phyloP scores from a whole-genome alignment of 2,888 invertebrate genomes.

The Cosmopolites sordidus region DNA sequence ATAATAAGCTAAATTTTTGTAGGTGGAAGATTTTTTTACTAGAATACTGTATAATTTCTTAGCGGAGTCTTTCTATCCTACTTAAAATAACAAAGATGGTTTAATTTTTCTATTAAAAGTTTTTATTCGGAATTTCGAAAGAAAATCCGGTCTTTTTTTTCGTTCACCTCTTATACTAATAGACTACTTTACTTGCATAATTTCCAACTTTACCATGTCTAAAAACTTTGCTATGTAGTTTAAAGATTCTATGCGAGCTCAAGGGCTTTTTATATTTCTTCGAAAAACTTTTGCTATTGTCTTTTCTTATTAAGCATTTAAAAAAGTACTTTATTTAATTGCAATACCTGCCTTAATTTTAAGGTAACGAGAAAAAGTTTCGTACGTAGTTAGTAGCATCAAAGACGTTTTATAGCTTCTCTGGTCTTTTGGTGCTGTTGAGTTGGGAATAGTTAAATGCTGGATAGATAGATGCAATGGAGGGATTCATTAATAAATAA shows the following conservation, averaged over 20 bases:
- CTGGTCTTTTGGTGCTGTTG: too few species aligned
- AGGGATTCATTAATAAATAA: too few species aligned
- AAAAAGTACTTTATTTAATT: slow-evolving; percentile 13
- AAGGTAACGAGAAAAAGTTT: slow-evolving; percentile 10
- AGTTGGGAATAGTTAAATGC: too few species aligned
- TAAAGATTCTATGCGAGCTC: slow-evolving; percentile 8
- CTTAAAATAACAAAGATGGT: too few species aligned
- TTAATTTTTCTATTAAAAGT: too few species aligned
- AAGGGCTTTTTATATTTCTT: slow-evolving; percentile 14
- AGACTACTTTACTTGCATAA: slow-evolving; percentile 11
- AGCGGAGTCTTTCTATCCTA: too few species aligned
- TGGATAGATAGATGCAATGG: too few species aligned
- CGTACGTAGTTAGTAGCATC: neutral
- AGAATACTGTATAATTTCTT: too few species aligned
- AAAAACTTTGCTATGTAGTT: slow-evolving; percentile 12
- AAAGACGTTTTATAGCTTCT: neutral
- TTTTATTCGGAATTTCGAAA: too few species aligned
- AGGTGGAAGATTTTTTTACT: too few species aligned
- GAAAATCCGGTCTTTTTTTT: neutral
- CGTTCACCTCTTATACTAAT: neutral
- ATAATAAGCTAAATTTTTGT: too few species aligned
- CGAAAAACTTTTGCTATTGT: slow-evolving; percentile 12
- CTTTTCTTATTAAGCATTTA: slow-evolving; percentile 14
- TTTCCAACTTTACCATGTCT: slow-evolving; percentile 3
- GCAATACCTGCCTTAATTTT: slow-evolving; percentile 7